phyloP scores from a whole-genome alignment of 2,113 vertebrate genomes.

The Hypocryptadius cinnamomeus region DNA sequence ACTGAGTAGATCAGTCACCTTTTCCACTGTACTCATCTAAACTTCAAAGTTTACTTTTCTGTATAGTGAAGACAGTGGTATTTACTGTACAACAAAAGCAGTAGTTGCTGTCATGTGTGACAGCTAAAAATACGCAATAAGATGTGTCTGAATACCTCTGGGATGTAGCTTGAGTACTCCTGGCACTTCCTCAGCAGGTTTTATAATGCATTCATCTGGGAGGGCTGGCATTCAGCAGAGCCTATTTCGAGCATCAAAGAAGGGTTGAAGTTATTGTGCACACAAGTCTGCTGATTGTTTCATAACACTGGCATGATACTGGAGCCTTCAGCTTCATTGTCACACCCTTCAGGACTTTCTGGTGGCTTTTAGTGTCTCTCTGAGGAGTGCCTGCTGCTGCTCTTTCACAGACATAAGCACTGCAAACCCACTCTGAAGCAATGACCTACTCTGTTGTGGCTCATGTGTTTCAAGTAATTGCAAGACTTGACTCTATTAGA shows the following conservation, averaged over 20 bases:
- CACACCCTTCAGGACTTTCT: slow-evolving; percentile 1
- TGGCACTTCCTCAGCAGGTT: slow-evolving; percentile 34
- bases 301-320: not conserved
- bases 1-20: not conserved
- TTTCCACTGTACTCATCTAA: not conserved
- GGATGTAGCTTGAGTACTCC: slow-evolving; percentile 27
- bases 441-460: not conserved
- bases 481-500: not conserved
- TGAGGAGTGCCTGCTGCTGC: not conserved
- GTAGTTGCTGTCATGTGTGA: slow-evolving; percentile 18
- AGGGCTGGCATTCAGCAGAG: not conserved
- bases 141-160: slow-evolving; percentile 49
- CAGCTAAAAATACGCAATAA: slow-evolving; percentile 62
- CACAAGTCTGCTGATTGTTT: not conserved
- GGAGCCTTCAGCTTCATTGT: not conserved
- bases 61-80: not conserved
- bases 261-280: not conserved
- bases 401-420: not conserved
- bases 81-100: slow-evolving; percentile 51
- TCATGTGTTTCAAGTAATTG: not conserved
- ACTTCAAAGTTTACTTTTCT: not conserved
- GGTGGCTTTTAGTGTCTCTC: slow-evolving; percentile 31
- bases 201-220: slow-evolving; percentile 34
- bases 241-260: not conserved
- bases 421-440: not conserved